Conservation (phyloP, 2,113 vertebrate species). For the Oreochromis spilurus region DNA sequence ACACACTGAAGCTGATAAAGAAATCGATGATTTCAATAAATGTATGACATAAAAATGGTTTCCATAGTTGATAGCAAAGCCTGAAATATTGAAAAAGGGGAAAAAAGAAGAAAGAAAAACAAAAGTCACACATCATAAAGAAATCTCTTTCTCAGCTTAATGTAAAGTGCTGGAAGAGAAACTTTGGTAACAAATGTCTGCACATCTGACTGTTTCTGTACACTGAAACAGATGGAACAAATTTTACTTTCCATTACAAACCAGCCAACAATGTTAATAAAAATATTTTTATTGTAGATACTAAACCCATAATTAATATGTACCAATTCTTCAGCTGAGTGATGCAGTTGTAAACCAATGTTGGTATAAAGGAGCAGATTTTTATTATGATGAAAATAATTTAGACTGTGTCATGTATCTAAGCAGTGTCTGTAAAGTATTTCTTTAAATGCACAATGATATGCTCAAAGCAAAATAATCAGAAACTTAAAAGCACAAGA, state of each 20-base stretch:
- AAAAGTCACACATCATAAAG: not conserved
- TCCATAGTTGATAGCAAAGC: not conserved
- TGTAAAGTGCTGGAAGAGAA: not conserved
- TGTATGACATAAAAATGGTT: rapidly evolving
- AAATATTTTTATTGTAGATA: not conserved
- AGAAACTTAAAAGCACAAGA: not conserved
- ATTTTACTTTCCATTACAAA: not conserved
- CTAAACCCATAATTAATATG: not conserved
- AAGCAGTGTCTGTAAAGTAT: not conserved
- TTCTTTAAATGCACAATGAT: not conserved
- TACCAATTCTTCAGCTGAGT: not conserved
- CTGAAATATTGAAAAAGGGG: not conserved
- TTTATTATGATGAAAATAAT: not conserved
- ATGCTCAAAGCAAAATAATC: rapidly evolving
- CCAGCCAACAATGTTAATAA: not conserved
- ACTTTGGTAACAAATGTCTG: not conserved
- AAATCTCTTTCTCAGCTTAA: not conserved
- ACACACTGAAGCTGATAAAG: not conserved
- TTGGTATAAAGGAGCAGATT: not conserved
- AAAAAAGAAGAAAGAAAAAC: not conserved
- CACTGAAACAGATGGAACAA: not conserved
- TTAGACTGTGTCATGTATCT: not conserved
- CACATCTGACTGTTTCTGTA: not conserved
- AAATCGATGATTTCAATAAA: not conserved
- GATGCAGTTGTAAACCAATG: not conserved